Evolutionary conservation across 1,140 invertebrate species (phyloP).

Genomic region (Choristoneura fumiferana): DNA sequence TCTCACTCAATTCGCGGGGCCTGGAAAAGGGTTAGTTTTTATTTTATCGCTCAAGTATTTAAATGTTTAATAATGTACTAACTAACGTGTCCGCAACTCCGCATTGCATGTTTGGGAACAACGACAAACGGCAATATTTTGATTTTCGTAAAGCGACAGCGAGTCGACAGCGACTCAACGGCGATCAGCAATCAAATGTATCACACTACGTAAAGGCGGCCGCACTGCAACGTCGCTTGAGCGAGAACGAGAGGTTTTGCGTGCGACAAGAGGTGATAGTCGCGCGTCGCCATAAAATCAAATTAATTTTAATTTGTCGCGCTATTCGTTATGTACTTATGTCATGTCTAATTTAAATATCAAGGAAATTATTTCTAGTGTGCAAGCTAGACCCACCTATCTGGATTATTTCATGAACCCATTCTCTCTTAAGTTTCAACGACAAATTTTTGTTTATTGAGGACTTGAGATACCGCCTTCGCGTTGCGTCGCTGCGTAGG

Average conservation of each 20-base stretch:
- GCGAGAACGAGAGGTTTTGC: not conserved
- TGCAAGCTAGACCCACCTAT: not conserved
- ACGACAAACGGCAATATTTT: no score
- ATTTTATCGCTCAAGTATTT: not conserved
- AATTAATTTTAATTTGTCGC: not conserved
- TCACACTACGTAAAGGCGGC: not conserved
- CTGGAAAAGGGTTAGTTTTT: not conserved
- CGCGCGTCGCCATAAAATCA: no score
- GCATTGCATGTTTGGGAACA: not conserved
- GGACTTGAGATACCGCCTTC: not conserved
- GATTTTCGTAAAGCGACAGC: not conserved
- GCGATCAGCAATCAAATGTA: not conserved
- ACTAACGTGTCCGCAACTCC: not conserved
- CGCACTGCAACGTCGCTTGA: constrained; percentile 1
- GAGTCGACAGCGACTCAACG: not conserved
- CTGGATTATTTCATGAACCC: not conserved
- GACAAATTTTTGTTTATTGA: not conserved
- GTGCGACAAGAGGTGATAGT: no score
- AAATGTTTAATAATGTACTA: not conserved
- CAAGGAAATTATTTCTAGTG: not conserved
- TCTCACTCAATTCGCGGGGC: no score
- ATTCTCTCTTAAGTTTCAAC: not conserved
- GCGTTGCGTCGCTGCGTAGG: not conserved
- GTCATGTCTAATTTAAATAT: not conserved
- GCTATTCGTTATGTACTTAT: not conserved